phyloP scores from a whole-genome alignment of 2,797 vertebrate genomes.

The Lepilemur septentrionalis region DNA sequence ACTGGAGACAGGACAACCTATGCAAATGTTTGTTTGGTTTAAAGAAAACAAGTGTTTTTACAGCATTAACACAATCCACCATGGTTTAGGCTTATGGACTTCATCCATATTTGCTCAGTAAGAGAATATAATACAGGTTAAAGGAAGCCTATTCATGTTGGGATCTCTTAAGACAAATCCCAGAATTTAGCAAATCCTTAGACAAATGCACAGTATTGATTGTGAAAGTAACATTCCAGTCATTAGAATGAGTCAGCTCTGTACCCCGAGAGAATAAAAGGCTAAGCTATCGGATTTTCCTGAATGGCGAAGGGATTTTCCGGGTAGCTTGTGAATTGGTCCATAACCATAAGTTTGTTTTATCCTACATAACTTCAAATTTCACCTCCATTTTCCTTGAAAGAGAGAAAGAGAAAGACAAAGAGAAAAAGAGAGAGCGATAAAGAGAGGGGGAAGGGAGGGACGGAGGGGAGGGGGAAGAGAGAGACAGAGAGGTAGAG shows the following conservation, averaged over 20 bases:
- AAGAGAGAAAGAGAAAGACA: background rate
- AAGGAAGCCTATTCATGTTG: background rate
- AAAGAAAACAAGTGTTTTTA: conserved; percentile 33
- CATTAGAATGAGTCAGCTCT: background rate
- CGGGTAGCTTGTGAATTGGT: background rate
- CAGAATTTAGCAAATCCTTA: conserved; percentile 1
- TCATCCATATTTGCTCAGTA: background rate
- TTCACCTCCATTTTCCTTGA: background rate
- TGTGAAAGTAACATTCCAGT: background rate
- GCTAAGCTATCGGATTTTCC: background rate
- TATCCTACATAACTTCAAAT: conserved; percentile 12
- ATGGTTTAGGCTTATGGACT: background rate
- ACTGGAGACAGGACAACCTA: background rate
- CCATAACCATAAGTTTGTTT: background rate
- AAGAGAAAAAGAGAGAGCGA: background rate
- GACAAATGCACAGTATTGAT: background rate
- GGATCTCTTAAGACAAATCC: background rate
- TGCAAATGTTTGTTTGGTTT: background rate
- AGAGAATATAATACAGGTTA: background rate
- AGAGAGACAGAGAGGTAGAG: too few species aligned
- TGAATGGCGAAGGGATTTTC: background rate
- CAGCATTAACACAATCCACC: background rate
- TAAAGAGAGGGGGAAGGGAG: background rate
- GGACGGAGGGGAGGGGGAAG: too few species aligned
- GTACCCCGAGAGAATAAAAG: background rate